phyloP scores from a whole-genome alignment of 2,888 invertebrate genomes.

The Adelphocoris suturalis region DNA sequence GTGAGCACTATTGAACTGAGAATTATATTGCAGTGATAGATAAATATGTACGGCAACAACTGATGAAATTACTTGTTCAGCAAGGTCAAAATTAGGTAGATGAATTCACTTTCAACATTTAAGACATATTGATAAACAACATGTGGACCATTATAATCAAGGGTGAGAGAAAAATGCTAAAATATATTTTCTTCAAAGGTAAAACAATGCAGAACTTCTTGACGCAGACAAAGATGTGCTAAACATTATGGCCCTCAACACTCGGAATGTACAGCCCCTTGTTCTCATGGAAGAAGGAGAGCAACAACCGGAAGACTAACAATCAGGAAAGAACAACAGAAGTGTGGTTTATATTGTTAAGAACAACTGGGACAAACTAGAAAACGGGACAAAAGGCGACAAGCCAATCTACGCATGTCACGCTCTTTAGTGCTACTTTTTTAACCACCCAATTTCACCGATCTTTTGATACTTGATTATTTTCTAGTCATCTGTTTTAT shows the following conservation, averaged over 20 bases:
- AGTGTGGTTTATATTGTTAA: neutral
- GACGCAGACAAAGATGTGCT: neutral
- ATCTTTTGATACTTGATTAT: neutral
- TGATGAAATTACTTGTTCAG: no score
- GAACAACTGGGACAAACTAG: neutral
- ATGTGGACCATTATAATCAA: no score
- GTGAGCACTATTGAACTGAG: no score
- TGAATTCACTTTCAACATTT: no score
- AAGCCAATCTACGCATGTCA: neutral
- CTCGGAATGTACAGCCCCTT: neutral
- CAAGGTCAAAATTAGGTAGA: no score
- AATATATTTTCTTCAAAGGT: no score
- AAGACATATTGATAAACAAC: no score
- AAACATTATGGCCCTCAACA: neutral
- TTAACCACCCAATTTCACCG: neutral
- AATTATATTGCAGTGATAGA: no score
- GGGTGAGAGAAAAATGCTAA: no score
- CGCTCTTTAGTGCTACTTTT: neutral
- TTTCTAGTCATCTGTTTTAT: neutral
- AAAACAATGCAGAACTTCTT: no score
- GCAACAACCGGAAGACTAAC: neutral
- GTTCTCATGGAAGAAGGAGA: neutral
- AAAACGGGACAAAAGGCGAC: neutral
- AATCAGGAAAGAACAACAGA: slow-evolving; percentile 16
- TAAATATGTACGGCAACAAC: no score